Base-by-base conservation (phyloP, 2,797 vertebrate species). In the Sus cebifrons region DNA sequence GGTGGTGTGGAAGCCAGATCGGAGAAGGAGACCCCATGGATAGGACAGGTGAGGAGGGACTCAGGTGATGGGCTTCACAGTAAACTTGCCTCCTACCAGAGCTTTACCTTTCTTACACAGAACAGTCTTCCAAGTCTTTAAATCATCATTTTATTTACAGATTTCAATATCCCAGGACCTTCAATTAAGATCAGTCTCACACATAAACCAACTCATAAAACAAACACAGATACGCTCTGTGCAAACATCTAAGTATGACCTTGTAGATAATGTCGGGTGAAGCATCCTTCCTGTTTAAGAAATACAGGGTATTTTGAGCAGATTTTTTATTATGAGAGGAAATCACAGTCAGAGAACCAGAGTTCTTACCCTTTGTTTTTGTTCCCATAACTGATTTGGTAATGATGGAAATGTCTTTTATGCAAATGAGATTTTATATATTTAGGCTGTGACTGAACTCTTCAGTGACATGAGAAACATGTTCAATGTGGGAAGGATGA, bases 351-450 rank as follows among this genome's bases (percentile, higher is more conserved):
- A 92, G 54, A 74, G 54, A 92, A 67, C n/a, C 21, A 36, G 20
- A 81, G 25, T 49, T 70, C 29, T 60, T 68, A n/a, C 2, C 15
- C 68, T 60, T 68, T 77, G n/a, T 73, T 91, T 92, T 65, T 82
- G 73, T 94, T 85, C n/a, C 67, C 15, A 16, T 40, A 88, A n/a
- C 52, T 75, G 58, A 60, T 79, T 71, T 89, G 88, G 70, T 75
- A 95, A 83, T 29, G 32, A 70, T 71, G 25, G 73, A 56, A 56
- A 58, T 68, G 15, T 71, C 44, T 87, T 90, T 62, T 74, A 82
- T 74, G 52, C 32, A 94, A 87, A 75, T 81, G 52, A 86, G 52
- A 70, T 52, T 16, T 52, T 77, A 36, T 60, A 54, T 5, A 65
- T 74, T 95, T 91, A 56, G n/a, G 21, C 56, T 56, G 3, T 29